These are phyloP conservation scores for Epirrhoe tristata DNA, from an alignment of 2,888 invertebrate genomes.

Conservation along the genomic window DNA sequence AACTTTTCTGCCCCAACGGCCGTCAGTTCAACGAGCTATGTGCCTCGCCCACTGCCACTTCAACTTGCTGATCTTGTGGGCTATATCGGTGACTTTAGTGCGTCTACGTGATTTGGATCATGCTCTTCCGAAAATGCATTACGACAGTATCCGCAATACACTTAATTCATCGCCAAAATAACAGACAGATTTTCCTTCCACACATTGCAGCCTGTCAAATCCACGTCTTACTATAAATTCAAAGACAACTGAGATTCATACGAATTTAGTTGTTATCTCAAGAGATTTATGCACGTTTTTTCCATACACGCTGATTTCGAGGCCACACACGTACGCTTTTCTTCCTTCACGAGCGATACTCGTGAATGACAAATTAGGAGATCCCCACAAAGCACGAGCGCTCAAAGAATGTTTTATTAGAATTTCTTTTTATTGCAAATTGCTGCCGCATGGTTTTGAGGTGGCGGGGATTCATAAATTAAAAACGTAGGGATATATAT, in stretches of 20 bases:
- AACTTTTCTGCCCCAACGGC: too few species aligned
- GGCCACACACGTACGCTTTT: conserved; percentile 54
- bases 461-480: conserved; percentile 4
- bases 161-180: too few species aligned
- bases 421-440: conserved; percentile 48
- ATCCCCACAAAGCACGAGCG: conserved; percentile 65
- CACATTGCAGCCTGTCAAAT: too few species aligned
- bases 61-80: too few species aligned
- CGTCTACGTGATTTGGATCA: too few species aligned
- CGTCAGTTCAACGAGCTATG: too few species aligned
- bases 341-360: conserved; percentile 63
- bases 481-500: neutral
- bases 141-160: too few species aligned
- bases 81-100: too few species aligned
- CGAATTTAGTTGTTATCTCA: conserved; percentile 15
- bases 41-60: too few species aligned
- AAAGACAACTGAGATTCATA: conserved; percentile 17
- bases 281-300: neutral
- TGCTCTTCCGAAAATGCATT: too few species aligned
- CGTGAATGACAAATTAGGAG: conserved; percentile 77
- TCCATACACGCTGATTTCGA: conserved; percentile 39
- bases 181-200: too few species aligned
- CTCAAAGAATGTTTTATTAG: conserved; percentile 64
- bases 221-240: conserved; percentile 9
- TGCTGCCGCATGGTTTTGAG: conserved; percentile 6